Percentiles rank a stretch among this genome's conserved stretches.
phyloP scores from a whole-genome alignment of 2,113 vertebrate genomes.

The Lophochroa leadbeateri region DNA sequence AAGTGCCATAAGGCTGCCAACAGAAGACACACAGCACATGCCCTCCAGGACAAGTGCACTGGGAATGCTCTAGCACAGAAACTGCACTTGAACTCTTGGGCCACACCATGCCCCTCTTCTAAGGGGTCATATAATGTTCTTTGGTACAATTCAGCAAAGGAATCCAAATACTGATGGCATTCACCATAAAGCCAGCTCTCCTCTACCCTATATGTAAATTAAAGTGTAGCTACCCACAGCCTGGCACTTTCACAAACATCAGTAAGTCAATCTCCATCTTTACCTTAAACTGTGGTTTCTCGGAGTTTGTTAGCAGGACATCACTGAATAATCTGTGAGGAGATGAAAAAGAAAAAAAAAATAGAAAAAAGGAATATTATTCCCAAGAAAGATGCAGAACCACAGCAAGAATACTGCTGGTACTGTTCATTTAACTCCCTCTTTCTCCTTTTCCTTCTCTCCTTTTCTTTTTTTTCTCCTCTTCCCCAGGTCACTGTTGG shows the following conservation, averaged over 20 bases:
- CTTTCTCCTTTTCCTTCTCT: background rate
- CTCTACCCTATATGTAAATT: no score
- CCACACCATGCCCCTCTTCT: background rate
- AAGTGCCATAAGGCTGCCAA: background rate
- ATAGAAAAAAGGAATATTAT: background rate
- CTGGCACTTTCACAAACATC: background rate
- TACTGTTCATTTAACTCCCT: background rate
- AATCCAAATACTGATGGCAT: background rate
- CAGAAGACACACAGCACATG: background rate
- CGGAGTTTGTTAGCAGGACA: conserved; percentile 84
- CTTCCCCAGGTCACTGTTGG: background rate
- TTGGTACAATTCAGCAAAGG: background rate
- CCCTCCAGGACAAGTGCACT: background rate
- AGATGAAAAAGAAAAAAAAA: background rate
- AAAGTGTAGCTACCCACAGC: background rate
- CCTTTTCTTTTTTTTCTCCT: background rate
- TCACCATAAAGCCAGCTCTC: background rate
- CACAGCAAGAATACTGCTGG: background rate
- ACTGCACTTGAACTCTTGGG: background rate
- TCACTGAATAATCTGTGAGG: conserved; percentile 89
- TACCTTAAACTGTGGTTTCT: conserved; percentile 96
- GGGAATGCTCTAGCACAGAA: background rate
- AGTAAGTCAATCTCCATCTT: background rate
- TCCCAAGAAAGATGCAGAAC: background rate
- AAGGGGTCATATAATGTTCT: accelerated